Evolutionary conservation across 2,113 vertebrate species (phyloP).

Genomic region (Suncus etruscus): DNA sequence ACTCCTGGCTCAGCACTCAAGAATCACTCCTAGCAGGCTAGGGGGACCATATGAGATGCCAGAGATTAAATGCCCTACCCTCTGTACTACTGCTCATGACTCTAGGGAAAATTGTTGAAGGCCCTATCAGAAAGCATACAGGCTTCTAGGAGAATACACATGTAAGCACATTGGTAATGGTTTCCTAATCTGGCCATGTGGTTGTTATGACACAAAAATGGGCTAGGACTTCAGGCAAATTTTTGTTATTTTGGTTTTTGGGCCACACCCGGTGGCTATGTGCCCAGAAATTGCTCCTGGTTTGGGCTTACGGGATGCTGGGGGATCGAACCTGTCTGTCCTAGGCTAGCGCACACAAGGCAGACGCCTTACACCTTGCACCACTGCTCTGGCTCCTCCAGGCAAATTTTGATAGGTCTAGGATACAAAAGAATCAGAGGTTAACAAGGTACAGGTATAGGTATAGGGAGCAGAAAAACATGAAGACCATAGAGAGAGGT

Average conservation of each 20-base stretch:
- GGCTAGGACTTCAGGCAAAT: not conserved
- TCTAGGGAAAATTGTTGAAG: not conserved
- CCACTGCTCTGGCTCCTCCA: no score
- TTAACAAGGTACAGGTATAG: not conserved
- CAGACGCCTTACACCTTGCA: no score
- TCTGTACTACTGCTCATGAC: no score
- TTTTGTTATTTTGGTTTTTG: not conserved
- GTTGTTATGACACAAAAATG: not conserved
- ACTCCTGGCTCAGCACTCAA: no score
- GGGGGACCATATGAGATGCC: no score
- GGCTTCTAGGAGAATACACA: not conserved
- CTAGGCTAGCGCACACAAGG: no score
- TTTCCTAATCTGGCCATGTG: constrained; percentile 19
- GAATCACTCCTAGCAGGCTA: no score
- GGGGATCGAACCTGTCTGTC: no score
- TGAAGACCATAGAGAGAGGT: not conserved
- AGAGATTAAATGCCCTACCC: no score
- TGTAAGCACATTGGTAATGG: not conserved
- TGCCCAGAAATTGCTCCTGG: no score
- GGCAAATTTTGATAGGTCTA: constrained; percentile 3
- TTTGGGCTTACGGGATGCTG: no score
- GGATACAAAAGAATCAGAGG: constrained; percentile 44
- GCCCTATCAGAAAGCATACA: not conserved
- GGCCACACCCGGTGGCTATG: no score
- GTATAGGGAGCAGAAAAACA: not conserved